Conservation (phyloP, 2,113 vertebrate species). For the Tonatia bakeri region DNA sequence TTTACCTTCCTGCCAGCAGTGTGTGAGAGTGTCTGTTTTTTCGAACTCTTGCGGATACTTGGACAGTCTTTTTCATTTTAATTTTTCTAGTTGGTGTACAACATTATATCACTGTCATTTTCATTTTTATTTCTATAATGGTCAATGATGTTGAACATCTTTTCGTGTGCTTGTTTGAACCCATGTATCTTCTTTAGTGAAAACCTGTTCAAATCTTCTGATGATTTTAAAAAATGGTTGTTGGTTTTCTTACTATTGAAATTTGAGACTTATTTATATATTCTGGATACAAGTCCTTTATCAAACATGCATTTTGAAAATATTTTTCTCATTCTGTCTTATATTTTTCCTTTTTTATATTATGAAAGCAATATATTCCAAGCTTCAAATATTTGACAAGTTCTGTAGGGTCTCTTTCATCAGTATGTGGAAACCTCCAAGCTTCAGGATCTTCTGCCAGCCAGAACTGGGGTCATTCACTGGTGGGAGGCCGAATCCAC, state of each 20-base stretch:
- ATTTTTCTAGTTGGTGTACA: background rate
- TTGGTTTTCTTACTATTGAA: background rate
- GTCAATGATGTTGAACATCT: background rate
- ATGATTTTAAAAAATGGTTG: background rate
- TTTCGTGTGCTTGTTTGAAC: background rate
- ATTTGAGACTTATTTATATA: background rate
- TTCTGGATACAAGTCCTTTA: background rate
- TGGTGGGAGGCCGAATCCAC: conserved; percentile 84
- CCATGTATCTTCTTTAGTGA: background rate
- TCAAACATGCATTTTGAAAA: background rate
- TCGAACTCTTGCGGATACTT: background rate
- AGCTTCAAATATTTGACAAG: conserved; percentile 74
- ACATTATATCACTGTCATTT: background rate
- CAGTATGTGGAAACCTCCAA: conserved; percentile 51
- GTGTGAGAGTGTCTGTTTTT: background rate
- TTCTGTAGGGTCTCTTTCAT: conserved; percentile 65
- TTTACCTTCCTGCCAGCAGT: background rate
- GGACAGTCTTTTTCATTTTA: background rate
- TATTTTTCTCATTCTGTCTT: background rate
- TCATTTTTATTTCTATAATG: background rate
- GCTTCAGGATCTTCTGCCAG: conserved; percentile 64
- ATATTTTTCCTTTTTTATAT: conserved; percentile 62
- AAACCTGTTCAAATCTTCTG: background rate
- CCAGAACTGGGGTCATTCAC: conserved; percentile 73
- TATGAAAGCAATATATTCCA: conserved; percentile 84